Evolutionary conservation across 2,888 invertebrate genomes (phyloP), one percentile per base, ranked within the genome.

Genomic region (Mayetiola destructor): DNA sequence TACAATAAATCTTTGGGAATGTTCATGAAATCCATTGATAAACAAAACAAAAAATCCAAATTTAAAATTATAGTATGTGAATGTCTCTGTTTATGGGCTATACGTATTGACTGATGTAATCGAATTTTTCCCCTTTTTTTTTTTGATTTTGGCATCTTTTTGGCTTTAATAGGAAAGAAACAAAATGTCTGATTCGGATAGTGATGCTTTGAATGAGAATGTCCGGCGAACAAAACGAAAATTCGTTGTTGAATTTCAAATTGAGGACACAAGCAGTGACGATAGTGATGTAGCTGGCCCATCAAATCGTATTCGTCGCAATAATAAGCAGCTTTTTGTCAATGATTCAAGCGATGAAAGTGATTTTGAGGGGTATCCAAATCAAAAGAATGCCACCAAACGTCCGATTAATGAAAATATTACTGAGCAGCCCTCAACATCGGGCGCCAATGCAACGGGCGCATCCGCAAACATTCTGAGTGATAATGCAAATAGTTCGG

Each of bases 231-330:
- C 29, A 10, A 69, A 67, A 58, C 66, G 69, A 55, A 70, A 68
- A 57, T 68, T 71, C 60, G 68, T 71, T 2, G 72, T 71, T 70
- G 67, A 69, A 59, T 69, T 71, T 48, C 69, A 72, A 60, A 67
- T 69, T 53, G 68, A 68, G 59, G 64, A 66, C 29, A 62, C 58
- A 27, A 63, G 63, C 56, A 59, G 60, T 54, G 56, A 14, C 5
- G 39, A 30, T 48, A 55, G 18, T 39, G 54, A 30, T 35, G 37
- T 16, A 14, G 35, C 55, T 21, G 39, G 37, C 6, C 56, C 29
- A 39, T 36, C 55, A 29, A 23, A 27, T 55, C 37, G 55, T n/a
- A 56, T 29, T 5, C 18, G n/a, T 23, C 27, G 55, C 16, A 20
- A 1, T 1, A 55, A 23, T 9, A n/a, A 55, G 20, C 2, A 10